Percentiles rank a stretch among this genome's conserved stretches.
Evolutionary conservation across 2,113 vertebrate species (phyloP).

Genomic region (Phoenicopterus ruber): DNA sequence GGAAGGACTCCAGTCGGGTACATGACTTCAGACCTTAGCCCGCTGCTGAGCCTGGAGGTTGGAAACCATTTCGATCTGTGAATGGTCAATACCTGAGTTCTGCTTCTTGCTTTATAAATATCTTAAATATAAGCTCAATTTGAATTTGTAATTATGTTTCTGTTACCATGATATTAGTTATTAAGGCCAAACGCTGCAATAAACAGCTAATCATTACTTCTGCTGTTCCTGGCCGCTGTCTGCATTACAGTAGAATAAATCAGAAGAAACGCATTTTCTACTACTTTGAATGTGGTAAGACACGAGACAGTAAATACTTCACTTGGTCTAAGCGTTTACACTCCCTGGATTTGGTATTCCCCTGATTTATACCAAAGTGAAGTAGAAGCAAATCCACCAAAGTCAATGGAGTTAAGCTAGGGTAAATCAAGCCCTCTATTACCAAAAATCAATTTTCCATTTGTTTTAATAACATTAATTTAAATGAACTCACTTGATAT

Average conservation of each 20-base stretch:
- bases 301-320: slow-evolving; percentile 31
- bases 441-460: slow-evolving; percentile 57
- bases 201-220: slow-evolving; percentile 14
- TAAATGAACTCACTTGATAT: slow-evolving; percentile 54
- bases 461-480: slow-evolving; percentile 63
- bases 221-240: neutral
- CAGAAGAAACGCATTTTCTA: neutral
- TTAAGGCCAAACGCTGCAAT: neutral
- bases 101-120: slow-evolving; percentile 3
- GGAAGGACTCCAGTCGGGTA: neutral
- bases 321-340: slow-evolving; percentile 26
- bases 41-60: neutral
- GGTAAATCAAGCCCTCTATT: slow-evolving; percentile 17
- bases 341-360: neutral
- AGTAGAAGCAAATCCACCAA: neutral
- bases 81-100: neutral
- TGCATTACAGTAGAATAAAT: slow-evolving; percentile 32
- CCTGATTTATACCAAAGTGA: neutral
- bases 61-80: neutral
- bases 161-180: slow-evolving; percentile 20
- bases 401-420: neutral
- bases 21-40: neutral
- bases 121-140: slow-evolving; percentile 13
- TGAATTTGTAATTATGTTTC: slow-evolving; percentile 34
- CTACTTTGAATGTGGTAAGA: slow-evolving; percentile 20